Base-by-base conservation (phyloP, 2,888 invertebrate genomes). In the Papilio demoleus region DNA sequence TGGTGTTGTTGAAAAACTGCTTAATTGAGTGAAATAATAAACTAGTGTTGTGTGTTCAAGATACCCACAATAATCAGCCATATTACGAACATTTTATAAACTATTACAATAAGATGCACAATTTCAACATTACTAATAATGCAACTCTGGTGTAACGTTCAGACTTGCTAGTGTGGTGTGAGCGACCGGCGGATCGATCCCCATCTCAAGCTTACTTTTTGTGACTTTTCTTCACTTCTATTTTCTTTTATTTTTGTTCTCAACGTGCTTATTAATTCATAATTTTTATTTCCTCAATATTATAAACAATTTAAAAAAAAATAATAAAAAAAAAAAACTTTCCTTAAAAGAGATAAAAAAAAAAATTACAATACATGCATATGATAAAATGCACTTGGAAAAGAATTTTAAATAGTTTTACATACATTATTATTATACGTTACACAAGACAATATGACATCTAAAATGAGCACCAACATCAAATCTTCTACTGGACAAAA, bases 401-500 rank as follows among this genome's bases (percentile, higher is more conserved):
- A n/a, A n/a, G n/a, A n/a, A n/a, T n/a, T n/a, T n/a, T n/a, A n/a
- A n/a, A n/a, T n/a, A n/a, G n/a, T n/a, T n/a, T n/a, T n/a, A n/a
- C n/a, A n/a, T n/a, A n/a, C n/a, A n/a, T n/a, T n/a, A n/a, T n/a
- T n/a, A n/a, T n/a, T n/a, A n/a, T n/a, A n/a, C n/a, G n/a, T n/a
- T n/a, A n/a, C n/a, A 50, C 6, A 50, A 12, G 2, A 22, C 9
- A 50, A 8, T 19, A 50, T 50, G 50, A 9, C 24, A 1, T 50
- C 50, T 22, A 50, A 22, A 56, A 31, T 12, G 31, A 31, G 8
- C 14, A 6, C 56, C 6, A 56, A 56, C 24, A 12, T 11, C 19
- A 56, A 56, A 31, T 31, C 31, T 31, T n/a, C 56, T 6, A 31
- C 27, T 24, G 31, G 56, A 56, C 56, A 56, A 56, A 56, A 56